These are phyloP conservation scores for Heliconius nattereri DNA, from an alignment of 1,140 invertebrate genomes.

Conservation along the genomic window DNA sequence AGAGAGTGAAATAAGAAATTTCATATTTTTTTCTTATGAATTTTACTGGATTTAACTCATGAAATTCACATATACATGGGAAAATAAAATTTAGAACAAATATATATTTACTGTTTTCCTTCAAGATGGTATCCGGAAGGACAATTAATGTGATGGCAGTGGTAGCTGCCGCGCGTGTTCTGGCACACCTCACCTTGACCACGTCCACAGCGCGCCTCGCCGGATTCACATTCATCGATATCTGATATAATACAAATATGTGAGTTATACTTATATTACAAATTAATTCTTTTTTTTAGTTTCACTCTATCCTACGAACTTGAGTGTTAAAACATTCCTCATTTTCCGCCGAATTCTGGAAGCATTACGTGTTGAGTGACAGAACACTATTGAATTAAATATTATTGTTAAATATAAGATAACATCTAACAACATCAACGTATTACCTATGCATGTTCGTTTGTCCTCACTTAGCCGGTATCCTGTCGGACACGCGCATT, in stretches of 20 bases:
- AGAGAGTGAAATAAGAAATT: too few relatives aligned
- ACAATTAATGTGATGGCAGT: constrained; percentile 93
- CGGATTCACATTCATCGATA: constrained; percentile 92
- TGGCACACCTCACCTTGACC: constrained; percentile 93
- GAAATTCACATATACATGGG: too few relatives aligned
- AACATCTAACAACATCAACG: background rate
- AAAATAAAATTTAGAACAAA: background rate
- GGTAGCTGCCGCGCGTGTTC: constrained; percentile 93
- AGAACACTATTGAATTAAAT: too few relatives aligned
- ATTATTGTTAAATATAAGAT: too few relatives aligned
- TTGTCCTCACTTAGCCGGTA: constrained; percentile 88
- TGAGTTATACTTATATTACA: too few relatives aligned
- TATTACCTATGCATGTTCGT: constrained; percentile 87
- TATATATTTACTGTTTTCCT: constrained; percentile 61
- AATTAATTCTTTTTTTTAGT: too few relatives aligned
- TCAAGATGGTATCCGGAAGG: constrained; percentile 88
- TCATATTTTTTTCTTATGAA: too few relatives aligned
- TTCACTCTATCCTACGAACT: too few relatives aligned
- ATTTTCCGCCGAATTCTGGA: too few relatives aligned
- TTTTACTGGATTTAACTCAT: too few relatives aligned
- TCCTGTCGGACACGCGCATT: constrained; percentile 92
- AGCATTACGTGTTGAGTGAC: too few relatives aligned
- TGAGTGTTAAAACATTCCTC: too few relatives aligned
- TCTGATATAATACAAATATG: constrained; percentile 78
- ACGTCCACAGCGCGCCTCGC: constrained; percentile 84